Base-by-base conservation (phyloP, 53 echinoderm and acorn worm species). In the Patiria pectinifera region DNA sequence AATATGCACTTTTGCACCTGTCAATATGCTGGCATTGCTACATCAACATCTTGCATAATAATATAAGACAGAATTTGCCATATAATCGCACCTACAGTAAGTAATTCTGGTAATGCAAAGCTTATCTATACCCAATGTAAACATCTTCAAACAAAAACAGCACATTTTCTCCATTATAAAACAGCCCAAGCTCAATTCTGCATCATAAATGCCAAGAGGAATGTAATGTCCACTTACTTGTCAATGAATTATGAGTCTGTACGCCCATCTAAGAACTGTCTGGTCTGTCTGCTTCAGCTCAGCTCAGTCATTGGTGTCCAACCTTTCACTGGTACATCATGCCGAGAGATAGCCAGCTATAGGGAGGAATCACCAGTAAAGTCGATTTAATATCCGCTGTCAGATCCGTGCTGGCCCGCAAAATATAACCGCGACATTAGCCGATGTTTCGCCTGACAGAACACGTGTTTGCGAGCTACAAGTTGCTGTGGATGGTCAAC, bases 391-490 rank as follows among this genome's bases (percentile, higher is more conserved):
- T 79, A 79, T 79, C 45, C 80, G 46, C 80, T 45, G 48, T 79
- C 45, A 46, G 80, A 45, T 79, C 45, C 44, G 80, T 79, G 48
- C 80, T 47, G 80, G 45, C 46, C 80, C 76, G 21, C 80, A 79
- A 79, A 47, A 79, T 45, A 45, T 11, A 11, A 79, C 26, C 45
- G 22, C 16, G 48, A 79, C 74, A 18, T 16, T 3, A 18, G 66
- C 19, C 74, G 74, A 23, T n/a, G 74, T 74, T n/a, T 3, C 46
- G 12, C 11, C 45, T 79, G 76, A 24, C 4, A 47, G 48, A 85
- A 69, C 85, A 85, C 85, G 85, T 85, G 85, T 85, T 66, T 58
- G 70, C 48, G 70, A 85, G 85, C 85, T 85, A 85, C 85, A 85
- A 85, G 85, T 85, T 85, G 85, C 85, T 46, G 71, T 71, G n/a